Percentiles rank a stretch among this genome's conserved stretches.
These are phyloP conservation scores for Caenorhabditis sp. DNA, from an alignment of 2,888 invertebrate genomes.

Conservation along the genomic window DNA sequence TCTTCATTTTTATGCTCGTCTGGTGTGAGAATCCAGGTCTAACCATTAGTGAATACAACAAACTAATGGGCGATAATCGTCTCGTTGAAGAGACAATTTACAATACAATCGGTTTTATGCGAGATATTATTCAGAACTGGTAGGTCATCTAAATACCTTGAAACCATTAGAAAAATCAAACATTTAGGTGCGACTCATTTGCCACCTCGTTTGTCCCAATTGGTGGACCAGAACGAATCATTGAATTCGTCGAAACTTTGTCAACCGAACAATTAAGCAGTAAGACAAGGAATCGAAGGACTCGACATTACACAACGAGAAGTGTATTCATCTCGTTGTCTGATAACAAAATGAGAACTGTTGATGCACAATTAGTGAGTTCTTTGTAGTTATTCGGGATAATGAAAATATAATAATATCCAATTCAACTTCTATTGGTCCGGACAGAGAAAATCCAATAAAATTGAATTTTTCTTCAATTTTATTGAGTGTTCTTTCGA, in stretches of 20 bases:
- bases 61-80: conserved; percentile 47
- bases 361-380: conserved; percentile 32
- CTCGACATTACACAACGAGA: conserved; percentile 43
- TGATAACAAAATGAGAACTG: conserved; percentile 33
- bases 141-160: conserved; percentile 7
- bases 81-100: conserved; percentile 55
- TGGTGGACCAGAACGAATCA: conserved; percentile 38
- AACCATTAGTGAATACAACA: conserved; percentile 47
- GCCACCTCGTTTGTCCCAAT: conserved; percentile 34
- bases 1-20: conserved; percentile 54
- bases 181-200: conserved; percentile 25
- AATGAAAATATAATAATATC: too few species aligned
- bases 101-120: conserved; percentile 54
- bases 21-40: conserved; percentile 54
- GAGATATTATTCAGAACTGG: conserved; percentile 56
- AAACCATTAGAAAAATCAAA: not conserved
- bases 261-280: conserved; percentile 47
- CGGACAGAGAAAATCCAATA: too few species aligned
- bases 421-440: too few species aligned
- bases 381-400: too few species aligned
- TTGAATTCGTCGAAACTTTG: conserved; percentile 49
- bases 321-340: conserved; percentile 41
- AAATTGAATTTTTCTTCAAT: too few species aligned
- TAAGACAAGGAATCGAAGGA: conserved; percentile 46
- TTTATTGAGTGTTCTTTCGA: too few species aligned